Evolutionary conservation across 2,797 vertebrate species (phyloP).

Genomic region (Myotis planiceps): DNA sequence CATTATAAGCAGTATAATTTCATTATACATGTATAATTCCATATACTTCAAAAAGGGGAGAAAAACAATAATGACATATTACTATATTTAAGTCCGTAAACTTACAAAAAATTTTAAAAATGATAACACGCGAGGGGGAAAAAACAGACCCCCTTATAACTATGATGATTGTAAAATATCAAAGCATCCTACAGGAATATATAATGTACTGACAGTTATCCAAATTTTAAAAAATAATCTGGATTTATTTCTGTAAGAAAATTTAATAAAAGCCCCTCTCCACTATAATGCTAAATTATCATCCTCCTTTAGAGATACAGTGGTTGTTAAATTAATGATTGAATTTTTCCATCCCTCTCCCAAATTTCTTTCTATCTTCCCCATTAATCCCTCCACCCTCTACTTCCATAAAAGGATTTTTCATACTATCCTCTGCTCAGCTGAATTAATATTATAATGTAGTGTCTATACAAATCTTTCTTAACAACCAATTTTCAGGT

Average conservation of each 20-base stretch:
- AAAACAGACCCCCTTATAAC: not conserved
- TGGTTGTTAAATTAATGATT: not conserved
- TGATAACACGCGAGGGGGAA: not conserved
- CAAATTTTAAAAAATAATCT: slow-evolving; percentile 37
- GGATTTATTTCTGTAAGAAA: slow-evolving; percentile 36
- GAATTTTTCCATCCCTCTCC: slow-evolving; percentile 31
- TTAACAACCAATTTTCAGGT: slow-evolving; percentile 27
- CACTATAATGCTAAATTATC: not conserved
- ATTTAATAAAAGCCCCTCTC: not conserved
- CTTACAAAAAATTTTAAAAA: slow-evolving; percentile 7
- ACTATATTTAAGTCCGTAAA: not conserved
- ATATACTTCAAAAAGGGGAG: not conserved
- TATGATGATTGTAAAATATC: not conserved
- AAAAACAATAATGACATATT: not conserved
- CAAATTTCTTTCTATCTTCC: slow-evolving; percentile 43
- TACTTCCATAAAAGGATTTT: slow-evolving; percentile 41
- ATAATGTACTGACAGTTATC: not conserved
- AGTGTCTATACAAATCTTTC: not conserved
- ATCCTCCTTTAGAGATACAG: slow-evolving; percentile 13
- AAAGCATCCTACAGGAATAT: not conserved
- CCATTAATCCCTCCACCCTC: slow-evolving; percentile 24
- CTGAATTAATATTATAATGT: slow-evolving; percentile 13
- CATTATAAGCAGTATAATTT: slow-evolving; percentile 1
- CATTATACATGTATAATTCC: not conserved
- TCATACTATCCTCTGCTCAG: not conserved